phyloP scores from a whole-genome alignment of 2,888 invertebrate species.

The Nemoura dubitans region DNA sequence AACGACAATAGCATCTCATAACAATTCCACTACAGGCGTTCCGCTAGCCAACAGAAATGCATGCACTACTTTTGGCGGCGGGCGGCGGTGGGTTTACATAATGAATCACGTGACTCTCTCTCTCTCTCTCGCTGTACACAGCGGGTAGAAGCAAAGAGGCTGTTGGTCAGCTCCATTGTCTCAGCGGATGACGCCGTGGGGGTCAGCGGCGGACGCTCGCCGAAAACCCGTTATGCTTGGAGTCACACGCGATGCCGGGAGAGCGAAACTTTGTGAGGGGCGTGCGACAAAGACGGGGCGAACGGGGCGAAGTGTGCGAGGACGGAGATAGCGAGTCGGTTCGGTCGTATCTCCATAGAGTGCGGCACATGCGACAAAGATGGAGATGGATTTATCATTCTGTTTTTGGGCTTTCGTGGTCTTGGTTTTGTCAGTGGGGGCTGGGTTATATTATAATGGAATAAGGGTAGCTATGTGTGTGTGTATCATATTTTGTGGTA shows the following conservation, averaged over 20 bases:
- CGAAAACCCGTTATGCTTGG: background rate
- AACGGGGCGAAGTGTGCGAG: background rate
- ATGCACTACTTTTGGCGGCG: slow-evolving; percentile 13
- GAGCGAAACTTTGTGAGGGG: background rate
- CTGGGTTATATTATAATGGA: background rate
- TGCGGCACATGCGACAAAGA: background rate
- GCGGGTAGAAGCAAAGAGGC: slow-evolving; percentile 1
- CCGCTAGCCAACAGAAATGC: background rate
- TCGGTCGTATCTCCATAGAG: too few species aligned
- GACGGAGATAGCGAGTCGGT: background rate
- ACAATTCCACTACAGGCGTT: background rate
- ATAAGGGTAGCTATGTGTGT: background rate
- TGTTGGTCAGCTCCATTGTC: slow-evolving; percentile 12
- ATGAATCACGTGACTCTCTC: background rate
- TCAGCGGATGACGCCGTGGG: background rate
- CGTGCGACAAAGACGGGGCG: background rate
- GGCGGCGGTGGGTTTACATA: background rate
- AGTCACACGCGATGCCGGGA: background rate
- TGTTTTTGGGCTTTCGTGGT: background rate
- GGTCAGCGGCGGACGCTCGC: background rate
- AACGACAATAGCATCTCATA: background rate
- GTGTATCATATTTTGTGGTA: background rate
- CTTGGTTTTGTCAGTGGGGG: slow-evolving; percentile 29
- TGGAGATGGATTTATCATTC: background rate
- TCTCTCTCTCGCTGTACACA: background rate